These are phyloP conservation scores for Channa maculata DNA, from an alignment of 2,113 vertebrate genomes.

Conservation along the genomic window DNA sequence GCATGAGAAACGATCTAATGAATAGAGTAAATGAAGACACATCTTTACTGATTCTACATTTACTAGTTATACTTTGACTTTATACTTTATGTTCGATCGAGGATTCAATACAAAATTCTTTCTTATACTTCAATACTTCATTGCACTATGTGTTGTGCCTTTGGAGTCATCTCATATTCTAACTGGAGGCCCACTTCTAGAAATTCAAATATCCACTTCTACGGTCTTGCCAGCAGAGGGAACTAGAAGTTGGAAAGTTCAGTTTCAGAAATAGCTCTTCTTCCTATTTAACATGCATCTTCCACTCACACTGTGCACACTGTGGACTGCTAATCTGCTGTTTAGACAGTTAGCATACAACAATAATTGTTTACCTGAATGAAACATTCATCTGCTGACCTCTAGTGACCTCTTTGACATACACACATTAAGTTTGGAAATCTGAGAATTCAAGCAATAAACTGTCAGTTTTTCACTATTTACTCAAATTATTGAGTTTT, in stretches of 20 bases:
- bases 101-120: no score
- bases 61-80: no score
- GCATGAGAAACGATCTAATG: no score
- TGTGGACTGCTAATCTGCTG: conserved; percentile 36
- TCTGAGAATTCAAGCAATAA: not conserved
- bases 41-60: no score
- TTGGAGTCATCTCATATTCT: no score
- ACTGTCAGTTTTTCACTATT: not conserved
- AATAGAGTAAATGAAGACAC: no score
- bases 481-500: not conserved
- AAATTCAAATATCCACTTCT: no score
- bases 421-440: conserved; percentile 13
- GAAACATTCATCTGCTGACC: conserved; percentile 9
- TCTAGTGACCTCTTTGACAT: not conserved
- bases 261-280: conserved; percentile 55
- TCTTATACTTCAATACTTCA: no score
- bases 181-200: no score
- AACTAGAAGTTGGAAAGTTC: conserved; percentile 53
- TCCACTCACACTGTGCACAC: conserved; percentile 43
- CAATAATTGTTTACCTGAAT: conserved; percentile 9
- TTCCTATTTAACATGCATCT: conserved; percentile 42
- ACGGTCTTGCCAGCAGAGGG: conserved; percentile 56
- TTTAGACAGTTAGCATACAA: conserved; percentile 31
- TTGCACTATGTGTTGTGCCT: no score
- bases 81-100: no score